These are phyloP conservation scores for Takifugu ocellatus DNA, from an alignment of 2,797 vertebrate species.

Conservation along the genomic window DNA sequence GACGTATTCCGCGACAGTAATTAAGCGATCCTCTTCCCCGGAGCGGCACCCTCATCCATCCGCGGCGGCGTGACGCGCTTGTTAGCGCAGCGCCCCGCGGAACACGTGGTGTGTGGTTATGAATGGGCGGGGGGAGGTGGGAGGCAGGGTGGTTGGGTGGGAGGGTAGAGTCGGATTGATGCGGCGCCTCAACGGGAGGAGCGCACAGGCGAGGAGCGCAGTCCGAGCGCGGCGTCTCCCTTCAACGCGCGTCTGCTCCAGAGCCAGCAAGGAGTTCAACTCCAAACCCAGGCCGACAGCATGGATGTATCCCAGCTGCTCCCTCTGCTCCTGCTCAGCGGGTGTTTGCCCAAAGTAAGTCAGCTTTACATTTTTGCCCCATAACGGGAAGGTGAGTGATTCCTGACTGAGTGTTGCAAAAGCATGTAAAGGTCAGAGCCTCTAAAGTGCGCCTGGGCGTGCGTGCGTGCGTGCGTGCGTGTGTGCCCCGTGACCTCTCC, in stretches of 20 bases:
- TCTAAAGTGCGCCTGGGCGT: no score
- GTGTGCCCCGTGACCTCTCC: no score
- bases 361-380: not conserved
- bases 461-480: no score
- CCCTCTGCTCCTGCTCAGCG: slow-evolving; percentile 46
- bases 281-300: slow-evolving; percentile 11
- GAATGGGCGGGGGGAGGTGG: slow-evolving; percentile 14
- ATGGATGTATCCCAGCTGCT: slow-evolving; percentile 52
- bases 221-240: slow-evolving; percentile 15
- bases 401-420: no score
- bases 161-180: not conserved
- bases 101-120: slow-evolving; percentile 16
- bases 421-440: no score
- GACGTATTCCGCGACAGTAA: not conserved
- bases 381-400: no score
- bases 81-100: slow-evolving; percentile 12
- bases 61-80: slow-evolving; percentile 12
- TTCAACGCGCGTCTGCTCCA: no score
- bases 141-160: not conserved
- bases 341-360: slow-evolving; percentile 55
- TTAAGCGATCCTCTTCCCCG: slow-evolving; percentile 2
- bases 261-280: slow-evolving; percentile 5
- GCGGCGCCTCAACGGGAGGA: slow-evolving; percentile 23
- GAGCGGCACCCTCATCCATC: not conserved
- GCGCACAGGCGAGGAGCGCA: slow-evolving; percentile 36